Evolutionary conservation across 2,797 vertebrate species (phyloP).

Genomic region (Sciurus vulgaris): DNA sequence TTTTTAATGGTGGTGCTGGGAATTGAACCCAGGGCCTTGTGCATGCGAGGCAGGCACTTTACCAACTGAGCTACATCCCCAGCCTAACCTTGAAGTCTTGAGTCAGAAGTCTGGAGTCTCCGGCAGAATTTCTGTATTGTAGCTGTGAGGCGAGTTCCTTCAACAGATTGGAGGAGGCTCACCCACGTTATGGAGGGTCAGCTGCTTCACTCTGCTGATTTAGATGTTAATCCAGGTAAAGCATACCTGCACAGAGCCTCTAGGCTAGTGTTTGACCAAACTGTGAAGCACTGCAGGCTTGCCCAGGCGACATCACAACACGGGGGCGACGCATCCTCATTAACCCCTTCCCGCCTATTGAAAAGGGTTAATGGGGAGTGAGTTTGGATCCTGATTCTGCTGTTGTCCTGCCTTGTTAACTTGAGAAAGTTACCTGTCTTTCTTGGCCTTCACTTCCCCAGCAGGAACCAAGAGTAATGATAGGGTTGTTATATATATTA

Average conservation of each 20-base stretch:
- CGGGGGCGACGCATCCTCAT: neutral
- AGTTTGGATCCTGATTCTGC: neutral
- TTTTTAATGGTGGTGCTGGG: too few relatives aligned
- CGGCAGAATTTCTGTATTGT: neutral
- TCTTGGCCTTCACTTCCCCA: neutral
- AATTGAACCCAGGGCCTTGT: too few relatives aligned
- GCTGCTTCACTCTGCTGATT: neutral
- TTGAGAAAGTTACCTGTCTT: neutral
- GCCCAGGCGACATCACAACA: neutral
- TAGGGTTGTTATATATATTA: neutral
- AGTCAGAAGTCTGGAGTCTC: neutral
- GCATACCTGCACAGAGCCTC: neutral
- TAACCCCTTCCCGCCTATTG: neutral
- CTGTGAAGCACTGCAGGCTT: neutral
- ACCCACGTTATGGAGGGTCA: neutral
- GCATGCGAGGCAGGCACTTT: too few relatives aligned
- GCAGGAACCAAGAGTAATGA: neutral
- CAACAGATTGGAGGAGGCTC: too few relatives aligned
- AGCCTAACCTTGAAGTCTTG: neutral
- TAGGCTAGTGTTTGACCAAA: neutral
- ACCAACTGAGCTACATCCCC: too few relatives aligned
- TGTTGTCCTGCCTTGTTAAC: neutral
- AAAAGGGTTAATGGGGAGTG: neutral
- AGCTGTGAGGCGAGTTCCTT: neutral
- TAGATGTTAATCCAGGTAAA: neutral